Evolutionary conservation across 2,888 invertebrate species (phyloP), one percentile per base, ranked within the genome.

Genomic region (Dysmachus trigonus): DNA sequence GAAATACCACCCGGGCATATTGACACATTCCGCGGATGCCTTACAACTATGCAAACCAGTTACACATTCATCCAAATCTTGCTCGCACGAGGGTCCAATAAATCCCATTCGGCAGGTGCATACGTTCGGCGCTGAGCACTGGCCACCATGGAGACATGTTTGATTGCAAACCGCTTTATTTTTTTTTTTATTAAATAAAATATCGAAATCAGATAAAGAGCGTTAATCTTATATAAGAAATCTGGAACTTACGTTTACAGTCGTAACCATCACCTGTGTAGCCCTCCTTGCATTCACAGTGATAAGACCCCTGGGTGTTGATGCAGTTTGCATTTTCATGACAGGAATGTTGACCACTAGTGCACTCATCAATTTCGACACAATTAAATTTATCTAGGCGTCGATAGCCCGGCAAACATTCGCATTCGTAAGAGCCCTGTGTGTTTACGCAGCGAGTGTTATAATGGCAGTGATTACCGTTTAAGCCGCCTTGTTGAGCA

Each of bases 1-100:
- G 92, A 96, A 96, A 93, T 96, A 97, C 94, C 97, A 97, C 89
- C 97, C 97, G 72, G 97, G 97, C 94, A 96, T 96, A 93, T 97
- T 97, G 92, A 97, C 94, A 92, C 97, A 97, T 85, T 94, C 93
- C 83, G 97, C 96, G 89, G 95, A 94, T 88, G 94, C 93, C 88
- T 95, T 95, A 92, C 97, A 97, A 87, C 95, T 93, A 90, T 95
- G 94, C 85, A 94, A 93, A 88, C 94, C 94, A 88, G 94, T 93
- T 22, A 94, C 93, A 93, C 97, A 97, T 93, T 97, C 98, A 93
- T 98, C 96, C 90, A 96, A 93, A 93, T 97, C 98, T 88, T 95
- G 94, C 92, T 97, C 96, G 93, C 98, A 98, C 90, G 95, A 95
- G 89, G 94, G 93, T 87, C 98, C 97, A 82, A 94, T 95, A 93